Conservation (phyloP, 2,113 vertebrate genomes). For the Pluvialis apricaria region DNA sequence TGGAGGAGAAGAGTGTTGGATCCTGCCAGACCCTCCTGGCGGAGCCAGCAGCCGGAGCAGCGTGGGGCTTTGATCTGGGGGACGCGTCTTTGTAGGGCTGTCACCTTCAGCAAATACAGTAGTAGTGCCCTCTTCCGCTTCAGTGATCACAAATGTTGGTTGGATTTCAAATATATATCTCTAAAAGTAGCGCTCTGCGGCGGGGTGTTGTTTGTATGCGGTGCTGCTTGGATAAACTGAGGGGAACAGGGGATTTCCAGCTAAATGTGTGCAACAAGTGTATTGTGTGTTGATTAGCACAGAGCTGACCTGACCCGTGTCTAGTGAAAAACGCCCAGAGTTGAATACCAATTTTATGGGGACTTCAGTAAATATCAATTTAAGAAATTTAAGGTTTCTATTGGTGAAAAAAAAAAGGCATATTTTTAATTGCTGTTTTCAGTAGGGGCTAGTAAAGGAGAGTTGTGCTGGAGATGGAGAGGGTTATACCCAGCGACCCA, state of each 20-base stretch:
- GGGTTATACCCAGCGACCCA: not conserved
- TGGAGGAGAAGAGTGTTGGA: not conserved
- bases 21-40: not conserved
- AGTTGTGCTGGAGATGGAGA: constrained; percentile 12
- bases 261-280: constrained; percentile 59
- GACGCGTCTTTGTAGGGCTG: not conserved
- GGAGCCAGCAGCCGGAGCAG: not conserved
- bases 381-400: not conserved
- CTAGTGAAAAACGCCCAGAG: constrained; percentile 17
- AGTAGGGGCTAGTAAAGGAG: constrained; percentile 1
- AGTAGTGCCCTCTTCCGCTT: not conserved
- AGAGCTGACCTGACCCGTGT: constrained; percentile 7
- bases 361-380: constrained; percentile 54
- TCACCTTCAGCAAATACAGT: not conserved
- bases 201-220: constrained; percentile 52
- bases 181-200: constrained; percentile 10
- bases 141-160: not conserved
- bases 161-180: constrained; percentile 8
- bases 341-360: constrained; percentile 21
- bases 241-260: constrained; percentile 28
- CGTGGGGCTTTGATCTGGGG: not conserved
- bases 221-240: constrained; percentile 29
- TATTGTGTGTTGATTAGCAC: constrained; percentile 71
- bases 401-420: not conserved
- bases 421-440: constrained; percentile 19